Conservation (phyloP, 2,113 vertebrate species). For the Mesitornis unicolor region DNA sequence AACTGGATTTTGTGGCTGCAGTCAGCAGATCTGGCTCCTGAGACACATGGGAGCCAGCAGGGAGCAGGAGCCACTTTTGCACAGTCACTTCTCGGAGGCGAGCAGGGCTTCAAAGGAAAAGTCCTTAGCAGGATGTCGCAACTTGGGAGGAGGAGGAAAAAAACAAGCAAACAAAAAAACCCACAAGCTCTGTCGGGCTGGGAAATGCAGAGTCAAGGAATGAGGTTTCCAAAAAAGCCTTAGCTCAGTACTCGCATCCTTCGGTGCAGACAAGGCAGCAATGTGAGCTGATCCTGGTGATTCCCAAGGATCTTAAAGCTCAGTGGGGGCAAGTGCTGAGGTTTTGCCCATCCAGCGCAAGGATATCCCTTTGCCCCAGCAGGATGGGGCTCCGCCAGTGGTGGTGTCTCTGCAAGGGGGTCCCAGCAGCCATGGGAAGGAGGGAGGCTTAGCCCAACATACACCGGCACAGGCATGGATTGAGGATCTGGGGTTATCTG, state of each 20-base stretch:
- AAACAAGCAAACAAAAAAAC: conserved; percentile 29
- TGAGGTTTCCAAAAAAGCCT: not conserved
- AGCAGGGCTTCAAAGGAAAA: conserved; percentile 45
- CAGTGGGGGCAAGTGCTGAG: not conserved
- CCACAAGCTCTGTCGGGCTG: conserved; percentile 20
- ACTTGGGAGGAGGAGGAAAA: conserved; percentile 31
- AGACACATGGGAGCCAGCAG: conserved; percentile 36
- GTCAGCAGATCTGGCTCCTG: conserved; percentile 41
- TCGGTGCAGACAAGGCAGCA: not conserved
- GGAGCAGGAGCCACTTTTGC: conserved; percentile 46
- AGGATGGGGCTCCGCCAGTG: not conserved
- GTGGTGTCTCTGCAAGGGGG: not conserved
- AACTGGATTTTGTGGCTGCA: conserved; percentile 52
- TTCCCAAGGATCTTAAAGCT: rapidly evolving
- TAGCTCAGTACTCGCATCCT: not conserved
- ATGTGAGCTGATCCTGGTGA: rapidly evolving
- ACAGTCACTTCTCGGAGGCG: conserved; percentile 37
- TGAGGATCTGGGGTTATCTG: not conserved
- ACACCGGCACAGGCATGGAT: not conserved
- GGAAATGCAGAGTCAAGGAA: conserved; percentile 39
- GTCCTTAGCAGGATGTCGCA: conserved; percentile 34
- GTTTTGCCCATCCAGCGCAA: not conserved
- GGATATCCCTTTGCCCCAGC: not conserved
- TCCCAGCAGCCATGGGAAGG: not conserved
- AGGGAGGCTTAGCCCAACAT: not conserved